Evolutionary conservation across 2,797 vertebrate species (phyloP).

Genomic region (Huso huso): DNA sequence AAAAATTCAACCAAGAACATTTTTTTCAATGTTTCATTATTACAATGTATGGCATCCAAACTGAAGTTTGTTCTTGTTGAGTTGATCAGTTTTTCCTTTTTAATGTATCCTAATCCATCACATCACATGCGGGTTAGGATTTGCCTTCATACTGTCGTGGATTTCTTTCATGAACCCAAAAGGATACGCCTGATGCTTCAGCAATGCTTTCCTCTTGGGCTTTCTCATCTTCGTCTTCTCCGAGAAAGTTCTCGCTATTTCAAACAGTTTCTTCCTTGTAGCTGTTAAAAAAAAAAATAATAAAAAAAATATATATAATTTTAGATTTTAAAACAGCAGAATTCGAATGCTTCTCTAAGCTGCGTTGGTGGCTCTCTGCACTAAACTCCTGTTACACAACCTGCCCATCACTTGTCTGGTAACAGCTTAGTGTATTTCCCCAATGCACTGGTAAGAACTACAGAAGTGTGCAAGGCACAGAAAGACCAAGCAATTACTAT

Average conservation of each 20-base stretch:
- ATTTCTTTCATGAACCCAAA: neutral
- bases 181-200: constrained; percentile 94
- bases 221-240: constrained; percentile 94
- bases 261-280: constrained; percentile 91
- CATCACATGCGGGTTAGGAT: neutral
- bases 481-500: too few relatives aligned
- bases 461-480: too few relatives aligned
- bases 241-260: constrained; percentile 89
- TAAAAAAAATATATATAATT: constrained; percentile 9
- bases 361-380: neutral
- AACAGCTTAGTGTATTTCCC: too few relatives aligned
- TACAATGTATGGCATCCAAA: neutral
- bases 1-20: neutral
- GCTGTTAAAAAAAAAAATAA: constrained; percentile 55
- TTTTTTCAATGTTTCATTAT: neutral
- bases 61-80: neutral
- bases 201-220: constrained; percentile 76
- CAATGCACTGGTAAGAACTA: too few relatives aligned
- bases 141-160: neutral
- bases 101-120: too few relatives aligned
- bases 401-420: too few relatives aligned
- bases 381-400: neutral
- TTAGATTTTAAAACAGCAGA: too few relatives aligned
- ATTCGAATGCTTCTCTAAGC: too few relatives aligned
- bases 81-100: too few relatives aligned